Base-by-base conservation (phyloP, 1,140 invertebrate species). In the Drosophila tropicalis region DNA sequence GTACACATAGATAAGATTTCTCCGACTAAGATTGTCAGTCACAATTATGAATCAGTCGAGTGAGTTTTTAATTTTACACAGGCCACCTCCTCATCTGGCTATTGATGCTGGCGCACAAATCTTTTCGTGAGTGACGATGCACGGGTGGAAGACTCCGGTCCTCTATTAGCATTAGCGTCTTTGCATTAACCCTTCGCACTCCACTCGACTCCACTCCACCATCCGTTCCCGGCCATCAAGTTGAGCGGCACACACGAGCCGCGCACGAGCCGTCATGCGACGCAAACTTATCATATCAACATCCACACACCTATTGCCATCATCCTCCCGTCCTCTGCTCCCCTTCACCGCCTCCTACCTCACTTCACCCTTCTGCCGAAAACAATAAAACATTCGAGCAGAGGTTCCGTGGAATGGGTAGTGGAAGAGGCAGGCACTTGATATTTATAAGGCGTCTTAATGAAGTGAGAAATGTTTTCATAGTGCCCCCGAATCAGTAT, bases 381-480 rank as follows among this genome's bases (percentile, higher is more conserved):
- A 41, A 66, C 44, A 66, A 66, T 66, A 66, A 66, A 66, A 51
- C 47, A 66, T 66, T 36, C 29, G 12, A 66, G 10, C 63, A 22
- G 36, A 13, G 60, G 36, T 39, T 39, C 36, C 3, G 34, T 15
- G 39, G 60, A 13, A 13, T 47, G 44, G 66, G 57, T 5, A 36
- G 44, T 51, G 44, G 9, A 22, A 22, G 44, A 51, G 15, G 44
- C 44, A 67, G 64, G 25, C 44, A 65, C 55, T 71, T 68, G 57
- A 67, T 62, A 62, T 67, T 67, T 67, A 67, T 72, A 68, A 72
- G 64, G 39, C 70, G 65, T 67, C 70, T 72, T 72, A 72, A 72
- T 72, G 70, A 72, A 60, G 70, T 72, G 65, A 68, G 70, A 72
- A 68, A 62, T 72, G 70, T 68, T 72, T 68, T 62, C 36, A 56